phyloP scores from a whole-genome alignment of 2,888 invertebrate genomes.

The Drosophila borealis region DNA sequence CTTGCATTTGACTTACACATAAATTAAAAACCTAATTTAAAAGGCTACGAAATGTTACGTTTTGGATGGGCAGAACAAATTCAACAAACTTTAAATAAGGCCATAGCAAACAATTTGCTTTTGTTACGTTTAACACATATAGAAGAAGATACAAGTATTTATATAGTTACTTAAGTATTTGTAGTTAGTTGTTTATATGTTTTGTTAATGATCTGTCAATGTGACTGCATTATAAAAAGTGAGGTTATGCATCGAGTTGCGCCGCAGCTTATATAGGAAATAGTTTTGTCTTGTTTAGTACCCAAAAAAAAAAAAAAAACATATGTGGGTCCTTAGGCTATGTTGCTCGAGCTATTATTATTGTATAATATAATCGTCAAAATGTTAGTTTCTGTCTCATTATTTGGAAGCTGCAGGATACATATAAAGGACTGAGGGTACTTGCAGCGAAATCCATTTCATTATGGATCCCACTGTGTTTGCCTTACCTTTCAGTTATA shows the following conservation, averaged over 20 bases:
- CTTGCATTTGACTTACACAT: conserved; percentile 52
- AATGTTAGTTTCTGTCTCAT: conserved; percentile 26
- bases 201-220: conserved; percentile 43
- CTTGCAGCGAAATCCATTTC: conserved; percentile 14
- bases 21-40: conserved; percentile 65
- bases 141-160: conserved; percentile 31
- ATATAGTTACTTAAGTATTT: conserved; percentile 25
- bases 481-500: conserved; percentile 24
- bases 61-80: conserved; percentile 58
- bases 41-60: conserved; percentile 57
- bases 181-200: conserved; percentile 33
- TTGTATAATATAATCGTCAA: conserved; percentile 22
- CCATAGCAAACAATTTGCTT: conserved; percentile 60
- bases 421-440: conserved; percentile 14
- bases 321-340: conserved; percentile 45
- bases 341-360: conserved; percentile 13
- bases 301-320: conserved; percentile 18
- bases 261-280: conserved; percentile 58
- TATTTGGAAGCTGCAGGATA: conserved; percentile 64
- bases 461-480: conserved; percentile 10
- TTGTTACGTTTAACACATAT: conserved; percentile 59
- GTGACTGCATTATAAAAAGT: conserved; percentile 66
- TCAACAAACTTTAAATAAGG: conserved; percentile 70
- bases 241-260: conserved; percentile 45
- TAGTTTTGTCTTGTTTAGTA: conserved; percentile 16